phyloP scores from a whole-genome alignment of 2,113 vertebrate species.

The mouse (Mus musculus) region GRCm39 chr5:5905501-5906000 shows the following conservation, averaged over 20 bases:
- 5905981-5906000: not conserved
- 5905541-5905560: too few relatives aligned
- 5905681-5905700: too few relatives aligned
- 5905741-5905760: not conserved
- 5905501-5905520: too few relatives aligned
- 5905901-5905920: not conserved
- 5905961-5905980: not conserved
- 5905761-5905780: not conserved
- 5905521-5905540: too few relatives aligned
- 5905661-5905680: not conserved
- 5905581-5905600: not conserved
- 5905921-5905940: not conserved
- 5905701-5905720: not conserved
- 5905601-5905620: not conserved
- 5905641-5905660: too few relatives aligned
- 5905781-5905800: not conserved
- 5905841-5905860: not conserved
- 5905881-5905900: rapidly evolving
- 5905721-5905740: not conserved
- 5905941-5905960: not conserved
- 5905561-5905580: too few relatives aligned
- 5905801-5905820: too few relatives aligned
- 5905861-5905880: not conserved
- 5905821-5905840: not conserved
- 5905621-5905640: not conserved